These are phyloP conservation scores for Melanerpes formicivorus DNA, from an alignment of 2,113 vertebrate species.

Conservation along the genomic window DNA sequence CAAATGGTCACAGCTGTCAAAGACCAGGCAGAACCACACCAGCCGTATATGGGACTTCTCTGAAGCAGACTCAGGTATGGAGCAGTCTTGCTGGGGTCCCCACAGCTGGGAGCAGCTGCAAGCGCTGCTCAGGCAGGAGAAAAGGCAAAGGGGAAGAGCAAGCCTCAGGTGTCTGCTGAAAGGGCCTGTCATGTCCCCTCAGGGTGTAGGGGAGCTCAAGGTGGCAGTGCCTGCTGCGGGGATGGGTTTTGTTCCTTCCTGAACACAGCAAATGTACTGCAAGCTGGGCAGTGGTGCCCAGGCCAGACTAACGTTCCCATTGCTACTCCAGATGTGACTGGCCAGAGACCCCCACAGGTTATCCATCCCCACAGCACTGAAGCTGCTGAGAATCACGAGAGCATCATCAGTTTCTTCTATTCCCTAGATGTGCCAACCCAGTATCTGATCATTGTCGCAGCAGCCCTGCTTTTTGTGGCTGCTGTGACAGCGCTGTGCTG, in stretches of 20 bases:
- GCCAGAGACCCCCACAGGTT: neutral
- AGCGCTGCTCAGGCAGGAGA: neutral
- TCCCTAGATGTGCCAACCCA: too few species aligned
- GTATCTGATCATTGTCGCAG: too few species aligned
- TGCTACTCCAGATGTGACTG: neutral
- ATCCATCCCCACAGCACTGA: neutral
- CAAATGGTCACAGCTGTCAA: too few species aligned
- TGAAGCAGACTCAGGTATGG: neutral
- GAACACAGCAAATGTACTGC: neutral
- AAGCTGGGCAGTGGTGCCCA: neutral
- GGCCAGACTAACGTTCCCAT: neutral
- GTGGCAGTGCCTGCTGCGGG: neutral
- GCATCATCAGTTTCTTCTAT: neutral
- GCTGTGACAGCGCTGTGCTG: neutral
- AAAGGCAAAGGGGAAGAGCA: neutral
- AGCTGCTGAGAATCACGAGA: neutral
- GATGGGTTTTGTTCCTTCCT: neutral
- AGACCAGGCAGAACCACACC: neutral
- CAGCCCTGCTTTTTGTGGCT: neutral
- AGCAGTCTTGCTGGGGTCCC: neutral
- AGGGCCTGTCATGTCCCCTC: neutral
- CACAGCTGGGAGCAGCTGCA: neutral
- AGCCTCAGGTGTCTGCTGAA: neutral
- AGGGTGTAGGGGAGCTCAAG: neutral
- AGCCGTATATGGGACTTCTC: neutral